phyloP scores from a whole-genome alignment of 2,113 vertebrate species.

The Poicephalus gulielmi region DNA sequence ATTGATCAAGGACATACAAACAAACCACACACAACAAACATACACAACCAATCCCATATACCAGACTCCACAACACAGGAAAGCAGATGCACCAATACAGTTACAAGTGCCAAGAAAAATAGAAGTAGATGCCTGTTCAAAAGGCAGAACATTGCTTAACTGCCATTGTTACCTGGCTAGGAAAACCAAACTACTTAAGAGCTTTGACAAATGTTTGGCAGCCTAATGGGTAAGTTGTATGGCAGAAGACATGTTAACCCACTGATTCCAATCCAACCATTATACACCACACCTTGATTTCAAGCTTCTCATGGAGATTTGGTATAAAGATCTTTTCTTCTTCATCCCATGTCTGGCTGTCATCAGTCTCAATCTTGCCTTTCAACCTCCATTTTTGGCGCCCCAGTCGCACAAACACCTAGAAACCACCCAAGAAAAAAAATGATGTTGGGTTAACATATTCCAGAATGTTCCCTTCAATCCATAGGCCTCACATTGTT shows the following conservation, averaged over 20 bases:
- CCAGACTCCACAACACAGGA: not conserved
- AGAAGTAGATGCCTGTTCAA: not conserved
- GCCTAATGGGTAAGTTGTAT: not conserved
- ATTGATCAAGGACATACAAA: not conserved
- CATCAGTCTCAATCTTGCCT: slow-evolving; percentile 89
- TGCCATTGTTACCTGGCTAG: not conserved
- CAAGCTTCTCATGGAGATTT: slow-evolving; percentile 87
- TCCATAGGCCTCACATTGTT: not conserved
- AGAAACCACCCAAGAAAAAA: not conserved
- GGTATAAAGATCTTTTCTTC: slow-evolving; percentile 92
- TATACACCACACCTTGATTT: slow-evolving; percentile 87
- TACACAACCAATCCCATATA: not conserved
- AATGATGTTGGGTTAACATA: fast-evolving
- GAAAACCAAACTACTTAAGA: not conserved
- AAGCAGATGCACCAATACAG: not conserved
- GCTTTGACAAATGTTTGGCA: not conserved
- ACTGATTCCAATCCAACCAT: not conserved
- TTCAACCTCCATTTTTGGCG: slow-evolving; percentile 91
- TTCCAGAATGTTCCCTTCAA: not conserved
- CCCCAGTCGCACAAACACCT: slow-evolving; percentile 90
- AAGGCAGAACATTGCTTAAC: not conserved
- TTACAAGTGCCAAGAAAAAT: not conserved
- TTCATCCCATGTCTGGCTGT: slow-evolving; percentile 92
- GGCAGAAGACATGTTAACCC: not conserved
- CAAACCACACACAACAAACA: not conserved